phyloP scores from a whole-genome alignment of 2,797 vertebrate genomes.

The Pogoniulus pusillus region DNA sequence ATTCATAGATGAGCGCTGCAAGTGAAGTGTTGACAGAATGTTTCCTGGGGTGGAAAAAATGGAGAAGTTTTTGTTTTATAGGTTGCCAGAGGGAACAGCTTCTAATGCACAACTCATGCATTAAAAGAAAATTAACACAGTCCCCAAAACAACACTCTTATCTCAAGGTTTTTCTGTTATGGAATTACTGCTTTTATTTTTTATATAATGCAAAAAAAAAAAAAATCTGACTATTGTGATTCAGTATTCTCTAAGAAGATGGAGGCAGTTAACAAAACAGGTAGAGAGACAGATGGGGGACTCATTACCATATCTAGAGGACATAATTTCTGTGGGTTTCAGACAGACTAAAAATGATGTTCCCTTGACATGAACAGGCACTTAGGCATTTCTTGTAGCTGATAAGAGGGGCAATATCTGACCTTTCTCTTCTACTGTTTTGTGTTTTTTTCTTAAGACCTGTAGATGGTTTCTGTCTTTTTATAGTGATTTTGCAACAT shows the following conservation, averaged over 20 bases:
- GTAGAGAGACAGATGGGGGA: neutral
- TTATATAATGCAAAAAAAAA: neutral
- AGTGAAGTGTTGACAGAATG: slow-evolving; percentile 55
- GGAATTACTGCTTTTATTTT: slow-evolving; percentile 47
- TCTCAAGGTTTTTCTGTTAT: slow-evolving; percentile 36
- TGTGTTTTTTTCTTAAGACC: neutral
- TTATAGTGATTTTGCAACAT: neutral
- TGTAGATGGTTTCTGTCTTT: neutral
- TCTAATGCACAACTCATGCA: neutral
- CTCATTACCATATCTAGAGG: neutral
- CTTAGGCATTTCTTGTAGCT: neutral
- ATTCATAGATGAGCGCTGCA: slow-evolving; percentile 38
- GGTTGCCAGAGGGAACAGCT: slow-evolving; percentile 51
- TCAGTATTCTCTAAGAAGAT: neutral
- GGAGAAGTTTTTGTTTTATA: slow-evolving; percentile 51
- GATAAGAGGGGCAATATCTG: neutral
- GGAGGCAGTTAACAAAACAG: neutral
- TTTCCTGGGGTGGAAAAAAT: slow-evolving; percentile 59
- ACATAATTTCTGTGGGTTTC: neutral
- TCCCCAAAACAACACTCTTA: slow-evolving; percentile 21
- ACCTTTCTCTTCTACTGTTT: neutral
- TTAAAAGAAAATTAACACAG: slow-evolving; percentile 36
- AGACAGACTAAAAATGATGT: neutral
- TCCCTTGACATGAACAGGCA: neutral
- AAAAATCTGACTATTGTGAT: slow-evolving; percentile 16